Percentiles rank a stretch among this genome's conserved stretches.
These are phyloP conservation scores for Sclerodermus sp. DNA, from an alignment of 2,888 invertebrate genomes.

Conservation along the genomic window DNA sequence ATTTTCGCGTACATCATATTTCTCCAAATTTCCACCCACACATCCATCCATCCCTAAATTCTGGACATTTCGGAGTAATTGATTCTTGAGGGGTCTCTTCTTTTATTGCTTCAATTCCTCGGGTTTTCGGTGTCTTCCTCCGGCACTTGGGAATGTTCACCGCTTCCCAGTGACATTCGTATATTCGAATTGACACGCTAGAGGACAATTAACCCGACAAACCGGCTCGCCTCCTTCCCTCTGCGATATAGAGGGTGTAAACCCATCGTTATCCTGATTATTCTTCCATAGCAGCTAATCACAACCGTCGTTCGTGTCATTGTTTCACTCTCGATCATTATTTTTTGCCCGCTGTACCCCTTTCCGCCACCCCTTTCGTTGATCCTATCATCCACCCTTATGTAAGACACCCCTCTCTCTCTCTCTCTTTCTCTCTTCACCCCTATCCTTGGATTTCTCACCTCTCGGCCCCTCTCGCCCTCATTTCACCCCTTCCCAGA, in stretches of 20 bases:
- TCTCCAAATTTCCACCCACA: no score
- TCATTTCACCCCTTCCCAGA: slow-evolving; percentile 10
- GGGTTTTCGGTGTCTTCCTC: no score
- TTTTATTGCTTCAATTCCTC: no score
- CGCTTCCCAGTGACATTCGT: slow-evolving; percentile 38
- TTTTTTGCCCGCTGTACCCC: slow-evolving; percentile 14
- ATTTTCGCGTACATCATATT: no score
- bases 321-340: slow-evolving; percentile 47
- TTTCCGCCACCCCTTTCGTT: background rate
- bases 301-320: slow-evolving; percentile 49
- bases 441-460: background rate
- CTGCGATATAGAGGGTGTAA: slow-evolving; percentile 39
- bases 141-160: no score
- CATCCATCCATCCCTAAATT: no score
- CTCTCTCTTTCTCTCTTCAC: background rate
- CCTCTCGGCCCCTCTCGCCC: background rate
- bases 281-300: slow-evolving; percentile 52
- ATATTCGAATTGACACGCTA: slow-evolving; percentile 42
- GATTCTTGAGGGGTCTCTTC: no score
- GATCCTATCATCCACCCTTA: background rate
- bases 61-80: no score
- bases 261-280: slow-evolving; percentile 53
- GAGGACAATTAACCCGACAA: slow-evolving; percentile 47
- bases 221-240: slow-evolving; percentile 27
- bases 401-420: background rate